phyloP scores from a whole-genome alignment of 2,888 invertebrate genomes.

The Phyto melanocephala region DNA sequence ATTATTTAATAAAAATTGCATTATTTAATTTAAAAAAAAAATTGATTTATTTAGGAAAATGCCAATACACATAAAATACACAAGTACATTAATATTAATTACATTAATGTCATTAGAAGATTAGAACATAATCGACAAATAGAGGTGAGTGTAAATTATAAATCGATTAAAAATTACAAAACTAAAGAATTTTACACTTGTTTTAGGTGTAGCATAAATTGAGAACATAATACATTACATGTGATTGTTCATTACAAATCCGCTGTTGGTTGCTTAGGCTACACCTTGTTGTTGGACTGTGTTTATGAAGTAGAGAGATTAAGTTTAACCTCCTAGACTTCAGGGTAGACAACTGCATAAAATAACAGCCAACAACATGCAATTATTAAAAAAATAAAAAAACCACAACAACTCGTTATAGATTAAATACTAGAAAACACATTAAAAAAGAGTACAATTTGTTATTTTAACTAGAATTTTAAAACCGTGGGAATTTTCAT shows the following conservation, averaged over 20 bases:
- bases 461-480: conserved; percentile 14
- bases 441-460: not conserved
- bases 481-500: conserved; percentile 40
- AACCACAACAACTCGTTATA: conserved; percentile 26
- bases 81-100: too few species aligned
- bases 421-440: not conserved
- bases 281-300: conserved; percentile 37
- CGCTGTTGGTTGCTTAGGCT: conserved; percentile 17
- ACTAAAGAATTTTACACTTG: conserved; percentile 26
- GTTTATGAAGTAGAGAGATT: conserved; percentile 26
- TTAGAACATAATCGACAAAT: not conserved
- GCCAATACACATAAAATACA: not conserved
- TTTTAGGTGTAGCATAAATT: not conserved
- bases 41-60: not conserved
- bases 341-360: conserved; percentile 53
- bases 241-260: conserved; percentile 38
- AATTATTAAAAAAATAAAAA: conserved; percentile 32
- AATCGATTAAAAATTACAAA: not conserved
- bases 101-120: not conserved
- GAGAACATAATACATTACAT: too few species aligned
- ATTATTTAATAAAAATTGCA: conserved; percentile 25
- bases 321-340: conserved; percentile 63
- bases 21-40: not conserved
- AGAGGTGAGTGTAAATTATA: not conserved
- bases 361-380: conserved; percentile 10